phyloP scores from a whole-genome alignment of 1,140 invertebrate species.

The Trachymyrmex septentrionalis region DNA sequence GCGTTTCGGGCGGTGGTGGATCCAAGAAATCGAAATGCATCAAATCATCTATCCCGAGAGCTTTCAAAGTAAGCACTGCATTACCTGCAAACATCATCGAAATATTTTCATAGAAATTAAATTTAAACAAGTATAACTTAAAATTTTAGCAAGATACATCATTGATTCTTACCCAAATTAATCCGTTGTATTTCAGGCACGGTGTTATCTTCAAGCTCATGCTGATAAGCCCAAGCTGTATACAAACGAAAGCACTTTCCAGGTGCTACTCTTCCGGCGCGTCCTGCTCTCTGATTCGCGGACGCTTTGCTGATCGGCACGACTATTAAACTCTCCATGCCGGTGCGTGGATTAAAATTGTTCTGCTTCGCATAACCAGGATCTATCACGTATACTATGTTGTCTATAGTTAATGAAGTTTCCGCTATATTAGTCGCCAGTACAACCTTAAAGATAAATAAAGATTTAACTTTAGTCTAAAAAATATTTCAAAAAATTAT shows the following conservation, averaged over 20 bases:
- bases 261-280: slow-evolving; percentile 96
- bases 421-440: slow-evolving; percentile 99
- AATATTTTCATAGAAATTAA: background rate
- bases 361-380: slow-evolving; percentile 99
- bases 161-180: slow-evolving; percentile 90
- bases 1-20: slow-evolving; percentile 98
- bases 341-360: slow-evolving; percentile 98
- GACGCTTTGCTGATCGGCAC: slow-evolving; percentile 99
- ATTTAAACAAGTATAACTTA: background rate
- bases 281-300: slow-evolving; percentile 97
- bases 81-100: slow-evolving; percentile 88
- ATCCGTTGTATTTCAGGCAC: slow-evolving; percentile 99
- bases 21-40: slow-evolving; percentile 99
- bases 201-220: slow-evolving; percentile 99
- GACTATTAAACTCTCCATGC: slow-evolving; percentile 99
- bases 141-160: background rate
- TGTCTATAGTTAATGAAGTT: slow-evolving; percentile 99
- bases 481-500: background rate
- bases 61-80: slow-evolving; percentile 98
- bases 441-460: slow-evolving; percentile 89
- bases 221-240: slow-evolving; percentile 98
- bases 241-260: slow-evolving; percentile 99
- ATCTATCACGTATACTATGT: slow-evolving; percentile 99
- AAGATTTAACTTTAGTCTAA: background rate
- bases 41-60: slow-evolving; percentile 98